Evolutionary conservation across 2,797 vertebrate species (phyloP), one percentile per base, ranked within the genome.

Genomic region (Manis crassicaudata): DNA sequence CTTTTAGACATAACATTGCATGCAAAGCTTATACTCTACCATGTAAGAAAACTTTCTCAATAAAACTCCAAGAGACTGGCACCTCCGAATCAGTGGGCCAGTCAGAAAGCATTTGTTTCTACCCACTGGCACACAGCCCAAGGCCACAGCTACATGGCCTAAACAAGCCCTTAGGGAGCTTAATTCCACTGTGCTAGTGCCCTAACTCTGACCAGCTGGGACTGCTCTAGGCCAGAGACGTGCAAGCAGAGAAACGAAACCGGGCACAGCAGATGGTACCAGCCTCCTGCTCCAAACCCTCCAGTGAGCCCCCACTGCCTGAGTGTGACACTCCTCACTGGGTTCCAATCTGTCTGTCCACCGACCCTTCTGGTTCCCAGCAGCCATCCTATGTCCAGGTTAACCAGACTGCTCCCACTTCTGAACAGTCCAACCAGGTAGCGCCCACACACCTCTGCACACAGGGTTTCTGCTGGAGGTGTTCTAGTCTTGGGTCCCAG

Each of bases 301-400:
- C 37, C 23, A 5, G 21, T n/a, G 20, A 21, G 29, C 20, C 18
- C 79, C 35, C 43, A 14, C 23, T 12, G 46, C 79, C 58, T 70
- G n/a, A 0, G 4, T 3, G 25, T 7, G 3, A 35, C 32, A 23
- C 12, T 29, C 27, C 25, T 85, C 67, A 29, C 0, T 5, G 50
- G 35, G 37, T 46, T 67, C 40, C 16, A n/a, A 63, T 18, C 13
- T 63, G 52, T 35, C 20, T 13, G 2, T 54, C 32, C 46, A 58
- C 27, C 29, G 68, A 14, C 27, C 29, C 20, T 65, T 2, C 81
- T 35, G 21, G 11, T 35, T 58, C 16, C 23, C 43, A 60, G 20
- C 7, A 18, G 6, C 3, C n/a, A 25, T 0, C 13, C 52, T 62
- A 32, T 20, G 46, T 81, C 72, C 60, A 54, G 25, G 65, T 7